These are phyloP conservation scores for Platorchestia sp. DNA, from an alignment of 1,140 invertebrate genomes.

Conservation along the genomic window DNA sequence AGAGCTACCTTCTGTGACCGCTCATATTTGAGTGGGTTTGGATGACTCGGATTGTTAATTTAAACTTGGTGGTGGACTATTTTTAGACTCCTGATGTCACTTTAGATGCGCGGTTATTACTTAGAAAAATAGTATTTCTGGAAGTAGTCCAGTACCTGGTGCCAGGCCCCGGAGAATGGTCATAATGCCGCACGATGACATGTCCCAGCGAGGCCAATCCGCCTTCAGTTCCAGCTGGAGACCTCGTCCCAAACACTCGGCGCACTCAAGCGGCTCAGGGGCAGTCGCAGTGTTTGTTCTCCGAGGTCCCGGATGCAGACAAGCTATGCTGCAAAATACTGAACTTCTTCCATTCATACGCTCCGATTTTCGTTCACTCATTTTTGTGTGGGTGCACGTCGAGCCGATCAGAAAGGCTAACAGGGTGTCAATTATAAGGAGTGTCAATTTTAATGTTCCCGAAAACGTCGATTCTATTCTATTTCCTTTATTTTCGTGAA, in stretches of 20 bases:
- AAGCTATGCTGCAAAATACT: background rate
- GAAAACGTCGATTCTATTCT: background rate
- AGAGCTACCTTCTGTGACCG: too few relatives aligned
- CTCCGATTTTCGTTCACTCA: background rate
- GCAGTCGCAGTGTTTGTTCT: background rate
- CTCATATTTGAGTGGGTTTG: background rate
- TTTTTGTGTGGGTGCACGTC: background rate
- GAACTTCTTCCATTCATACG: background rate
- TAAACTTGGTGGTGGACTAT: background rate
- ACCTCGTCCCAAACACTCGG: background rate
- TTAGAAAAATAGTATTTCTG: background rate
- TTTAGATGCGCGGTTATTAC: background rate
- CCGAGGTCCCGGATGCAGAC: background rate
- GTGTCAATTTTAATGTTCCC: background rate
- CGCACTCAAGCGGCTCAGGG: background rate
- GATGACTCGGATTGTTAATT: background rate
- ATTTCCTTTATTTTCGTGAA: background rate
- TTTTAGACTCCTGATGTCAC: background rate
- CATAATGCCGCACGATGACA: background rate
- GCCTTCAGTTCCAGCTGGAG: background rate
- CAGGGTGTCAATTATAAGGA: background rate
- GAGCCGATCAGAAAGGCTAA: background rate
- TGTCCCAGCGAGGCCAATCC: background rate
- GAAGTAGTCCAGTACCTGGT: background rate
- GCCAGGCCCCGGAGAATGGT: background rate